phyloP scores from a whole-genome alignment of 2,113 vertebrate species.

The Stigmatopora nigra region DNA sequence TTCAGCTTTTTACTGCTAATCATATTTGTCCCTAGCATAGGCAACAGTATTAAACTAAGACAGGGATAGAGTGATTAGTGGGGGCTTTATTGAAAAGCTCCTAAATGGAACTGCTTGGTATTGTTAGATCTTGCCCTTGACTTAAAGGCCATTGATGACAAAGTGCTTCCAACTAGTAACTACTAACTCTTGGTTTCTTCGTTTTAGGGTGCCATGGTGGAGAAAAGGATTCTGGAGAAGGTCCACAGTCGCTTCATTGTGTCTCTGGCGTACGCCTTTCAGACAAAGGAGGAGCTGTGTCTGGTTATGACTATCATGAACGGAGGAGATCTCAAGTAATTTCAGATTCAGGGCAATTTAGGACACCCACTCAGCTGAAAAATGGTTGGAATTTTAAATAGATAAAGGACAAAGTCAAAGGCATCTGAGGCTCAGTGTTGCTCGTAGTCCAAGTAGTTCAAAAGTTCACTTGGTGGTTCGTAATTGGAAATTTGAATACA shows the following conservation, averaged over 20 bases:
- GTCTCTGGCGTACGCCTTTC: slow-evolving; percentile 80
- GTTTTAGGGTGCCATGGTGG: slow-evolving; percentile 78
- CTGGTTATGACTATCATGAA: slow-evolving; percentile 93
- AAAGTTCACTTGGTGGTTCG: too few species aligned
- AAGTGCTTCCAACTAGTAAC: neutral
- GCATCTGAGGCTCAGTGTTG: too few species aligned
- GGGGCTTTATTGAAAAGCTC: slow-evolving; percentile 60
- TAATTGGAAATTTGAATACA: too few species aligned
- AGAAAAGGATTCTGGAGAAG: slow-evolving; percentile 83
- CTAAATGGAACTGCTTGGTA: slow-evolving; percentile 53
- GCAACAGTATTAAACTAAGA: slow-evolving; percentile 56
- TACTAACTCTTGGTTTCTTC: slow-evolving; percentile 1
- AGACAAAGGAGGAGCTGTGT: slow-evolving; percentile 83
- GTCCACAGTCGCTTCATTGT: slow-evolving; percentile 85
- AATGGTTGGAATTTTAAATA: too few species aligned
- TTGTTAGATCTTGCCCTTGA: slow-evolving; percentile 51
- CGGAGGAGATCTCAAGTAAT: slow-evolving; percentile 83
- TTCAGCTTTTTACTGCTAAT: slow-evolving; percentile 31
- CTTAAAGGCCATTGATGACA: slow-evolving; percentile 23
- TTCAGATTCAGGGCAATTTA: slow-evolving; percentile 12
- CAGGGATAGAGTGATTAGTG: slow-evolving; percentile 59
- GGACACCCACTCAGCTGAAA: too few species aligned
- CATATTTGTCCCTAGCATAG: slow-evolving; percentile 48
- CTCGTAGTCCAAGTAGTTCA: too few species aligned
- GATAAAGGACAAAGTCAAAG: too few species aligned